Evolutionary conservation across 2,113 vertebrate species (phyloP).

Genomic region (Cyphomyrus discorhynchus): DNA sequence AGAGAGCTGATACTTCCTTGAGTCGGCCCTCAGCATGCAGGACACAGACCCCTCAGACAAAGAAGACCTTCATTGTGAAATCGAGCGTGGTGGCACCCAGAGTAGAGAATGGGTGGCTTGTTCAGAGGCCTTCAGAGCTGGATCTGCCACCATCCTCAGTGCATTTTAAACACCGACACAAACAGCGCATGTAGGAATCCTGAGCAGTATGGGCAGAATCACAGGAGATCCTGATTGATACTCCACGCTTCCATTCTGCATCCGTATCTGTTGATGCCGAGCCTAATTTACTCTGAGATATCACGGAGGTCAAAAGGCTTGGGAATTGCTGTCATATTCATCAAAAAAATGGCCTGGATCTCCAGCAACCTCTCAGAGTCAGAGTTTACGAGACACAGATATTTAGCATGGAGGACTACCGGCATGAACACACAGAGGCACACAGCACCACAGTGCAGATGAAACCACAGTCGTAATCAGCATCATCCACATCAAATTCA

Average conservation of each 20-base stretch:
- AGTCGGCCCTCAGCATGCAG: neutral
- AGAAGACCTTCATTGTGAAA: slow-evolving; percentile 2
- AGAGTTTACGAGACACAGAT: neutral
- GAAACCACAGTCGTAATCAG: neutral
- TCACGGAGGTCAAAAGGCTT: neutral
- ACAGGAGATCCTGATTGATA: neutral
- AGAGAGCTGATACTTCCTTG: slow-evolving; percentile 26
- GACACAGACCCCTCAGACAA: neutral
- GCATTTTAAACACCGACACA: slow-evolving; percentile 17
- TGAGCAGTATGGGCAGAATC: neutral
- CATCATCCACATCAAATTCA: neutral
- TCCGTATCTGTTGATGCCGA: neutral
- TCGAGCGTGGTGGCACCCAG: neutral
- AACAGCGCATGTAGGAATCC: neutral
- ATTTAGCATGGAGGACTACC: neutral
- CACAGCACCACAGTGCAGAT: neutral
- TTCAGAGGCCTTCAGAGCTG: neutral
- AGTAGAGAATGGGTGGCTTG: neutral
- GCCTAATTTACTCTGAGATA: neutral
- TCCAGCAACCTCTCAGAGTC: neutral
- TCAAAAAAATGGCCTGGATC: neutral
- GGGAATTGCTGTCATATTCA: neutral
- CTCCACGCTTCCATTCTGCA: neutral
- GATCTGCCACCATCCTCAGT: neutral
- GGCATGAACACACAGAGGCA: neutral